Percentiles rank a stretch among this genome's conserved stretches.
These are phyloP conservation scores for Urechis unicinctus DNA, from an alignment of 2,888 invertebrate genomes.

Conservation along the genomic window DNA sequence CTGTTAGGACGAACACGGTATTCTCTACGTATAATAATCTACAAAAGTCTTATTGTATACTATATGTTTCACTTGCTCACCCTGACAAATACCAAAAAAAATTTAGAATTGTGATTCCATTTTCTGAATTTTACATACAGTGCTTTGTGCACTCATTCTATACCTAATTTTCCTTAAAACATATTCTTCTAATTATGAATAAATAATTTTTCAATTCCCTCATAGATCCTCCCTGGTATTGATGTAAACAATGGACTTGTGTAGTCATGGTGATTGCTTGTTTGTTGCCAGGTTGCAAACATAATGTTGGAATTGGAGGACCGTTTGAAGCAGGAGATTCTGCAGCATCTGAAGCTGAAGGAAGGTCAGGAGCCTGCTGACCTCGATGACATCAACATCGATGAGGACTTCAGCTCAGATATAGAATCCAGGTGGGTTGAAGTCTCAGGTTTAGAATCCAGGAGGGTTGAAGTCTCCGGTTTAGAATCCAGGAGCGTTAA, in stretches of 20 bases:
- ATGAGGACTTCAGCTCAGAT: constrained; percentile 19
- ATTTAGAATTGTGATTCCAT: no score
- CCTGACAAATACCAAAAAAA: no score
- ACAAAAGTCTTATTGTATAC: no score
- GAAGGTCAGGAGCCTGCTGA: constrained; percentile 23
- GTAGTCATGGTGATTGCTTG: not conserved
- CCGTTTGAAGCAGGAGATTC: constrained; percentile 21
- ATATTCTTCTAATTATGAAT: no score
- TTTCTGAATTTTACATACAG: no score
- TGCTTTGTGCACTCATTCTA: no score
- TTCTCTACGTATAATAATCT: no score
- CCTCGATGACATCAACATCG: constrained; percentile 17
- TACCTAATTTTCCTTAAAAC: no score
- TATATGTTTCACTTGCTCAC: no score
- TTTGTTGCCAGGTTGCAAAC: constrained; percentile 31
- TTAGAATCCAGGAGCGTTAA: constrained; percentile 23
- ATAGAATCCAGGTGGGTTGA: constrained; percentile 23
- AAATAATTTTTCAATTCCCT: no score
- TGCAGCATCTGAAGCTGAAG: constrained; percentile 19
- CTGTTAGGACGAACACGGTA: no score
- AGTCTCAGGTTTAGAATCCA: constrained; percentile 22
- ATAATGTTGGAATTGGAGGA: constrained; percentile 35
- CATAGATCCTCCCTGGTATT: no score
- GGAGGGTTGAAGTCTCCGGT: constrained; percentile 17
- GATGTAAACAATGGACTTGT: not conserved